Evolutionary conservation across 2,888 invertebrate genomes (phyloP), one percentile per base, ranked within the genome.

Genomic region (Hyles lineata): DNA sequence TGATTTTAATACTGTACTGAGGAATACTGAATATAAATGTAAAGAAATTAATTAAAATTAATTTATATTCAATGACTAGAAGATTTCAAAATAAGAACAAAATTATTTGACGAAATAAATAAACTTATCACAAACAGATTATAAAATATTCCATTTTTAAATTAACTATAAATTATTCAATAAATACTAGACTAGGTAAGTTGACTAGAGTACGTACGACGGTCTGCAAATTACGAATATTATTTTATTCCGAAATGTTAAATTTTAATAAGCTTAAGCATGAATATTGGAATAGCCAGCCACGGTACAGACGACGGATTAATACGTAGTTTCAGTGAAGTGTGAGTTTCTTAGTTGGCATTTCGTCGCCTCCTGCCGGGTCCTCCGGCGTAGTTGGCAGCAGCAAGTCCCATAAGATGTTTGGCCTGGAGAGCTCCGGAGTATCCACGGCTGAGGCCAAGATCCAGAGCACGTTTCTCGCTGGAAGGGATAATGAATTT

Each of bases 391-490:
- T 96, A 98, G 92, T 98, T 98, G 80, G 98, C 98, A 0, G 98
- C 98, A 61, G 98, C 97, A 71, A 98, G 90, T 5, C 98, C 98
- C 97, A 98, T 97, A 85, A 98, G 96, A 89, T 98, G 98, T 91
- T 98, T 98, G 83, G 98, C 98, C 76, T 98, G 97, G 83, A 98
- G 97, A 43, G 98, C 97, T 0, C 98, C 98, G 62, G 98, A 98
- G 92, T 97, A 98, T 32, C 98, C 98, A 71, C 98, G 97, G 82
- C 96, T 97, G 74, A 98, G 95, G 0, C 98, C 98, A 80, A 98
- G 95, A 87, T 98, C 98, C 76, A 98, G 95, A 55, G 97, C 98
- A 29, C 98, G 96, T 91, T 98, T 98, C 78, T 96, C 96, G 89
- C 98, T 98, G 95, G 6, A 81, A 84, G 52, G 32, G 8, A 52